phyloP scores from a whole-genome alignment of 2,888 invertebrate species.

The Mystacides longicornis region DNA sequence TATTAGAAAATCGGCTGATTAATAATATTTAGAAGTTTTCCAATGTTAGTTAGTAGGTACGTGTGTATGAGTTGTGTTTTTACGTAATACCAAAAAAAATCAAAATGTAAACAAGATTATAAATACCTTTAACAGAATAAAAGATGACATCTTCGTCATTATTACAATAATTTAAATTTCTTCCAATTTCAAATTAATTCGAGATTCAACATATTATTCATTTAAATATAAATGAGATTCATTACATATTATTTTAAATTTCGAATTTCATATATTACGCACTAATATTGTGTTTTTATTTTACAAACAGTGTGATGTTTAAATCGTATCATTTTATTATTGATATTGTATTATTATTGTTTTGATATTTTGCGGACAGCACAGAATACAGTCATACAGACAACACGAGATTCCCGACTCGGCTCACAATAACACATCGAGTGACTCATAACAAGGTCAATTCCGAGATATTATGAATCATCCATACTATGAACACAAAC shows the following conservation, averaged over 20 bases:
- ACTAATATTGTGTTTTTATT: conserved; percentile 9
- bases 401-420: conserved; percentile 49
- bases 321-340: no score
- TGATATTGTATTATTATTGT: neutral
- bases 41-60: no score
- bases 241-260: neutral
- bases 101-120: neutral
- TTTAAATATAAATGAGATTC: neutral
- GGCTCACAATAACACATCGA: conserved; percentile 34
- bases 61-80: no score
- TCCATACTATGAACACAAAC: no score
- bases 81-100: neutral
- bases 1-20: no score
- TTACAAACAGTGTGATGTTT: neutral
- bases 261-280: conserved; percentile 6
- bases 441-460: conserved; percentile 55
- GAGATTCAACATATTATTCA: neutral
- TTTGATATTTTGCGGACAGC: neutral
- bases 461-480: conserved; percentile 35
- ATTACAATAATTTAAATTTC: conserved; percentile 29
- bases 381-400: conserved; percentile 1
- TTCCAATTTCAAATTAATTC: neutral
- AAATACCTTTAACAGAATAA: conserved; percentile 45
- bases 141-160: conserved; percentile 54
- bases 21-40: no score